Conservation (phyloP, 2,888 invertebrate species). For the Epistrophe grossulariae region DNA sequence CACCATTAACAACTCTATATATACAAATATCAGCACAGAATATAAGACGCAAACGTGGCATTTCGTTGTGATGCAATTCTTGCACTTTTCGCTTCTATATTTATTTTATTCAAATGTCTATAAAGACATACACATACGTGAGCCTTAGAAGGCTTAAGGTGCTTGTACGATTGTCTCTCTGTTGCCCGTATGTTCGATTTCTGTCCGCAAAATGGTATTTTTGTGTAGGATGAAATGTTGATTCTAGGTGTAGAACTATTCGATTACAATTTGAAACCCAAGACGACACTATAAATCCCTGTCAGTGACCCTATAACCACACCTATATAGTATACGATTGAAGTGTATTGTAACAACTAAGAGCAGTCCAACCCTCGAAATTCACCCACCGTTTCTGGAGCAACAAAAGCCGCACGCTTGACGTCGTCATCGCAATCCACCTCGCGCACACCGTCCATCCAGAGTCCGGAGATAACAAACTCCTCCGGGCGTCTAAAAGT, state of each 20-base stretch:
- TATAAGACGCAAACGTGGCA: neutral
- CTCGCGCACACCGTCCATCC: neutral
- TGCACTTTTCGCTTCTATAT: conserved; percentile 49
- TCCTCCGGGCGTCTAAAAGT: neutral
- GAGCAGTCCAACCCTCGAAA: conserved; percentile 4
- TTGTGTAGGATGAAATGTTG: conserved; percentile 61
- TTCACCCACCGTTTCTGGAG: conserved; percentile 54
- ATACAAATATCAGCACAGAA: neutral
- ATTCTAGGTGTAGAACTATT: conserved; percentile 49
- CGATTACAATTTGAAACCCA: conserved; percentile 15
- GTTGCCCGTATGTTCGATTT: conserved; percentile 31
- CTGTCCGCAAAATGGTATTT: conserved; percentile 46
- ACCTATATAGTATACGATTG: conserved; percentile 47
- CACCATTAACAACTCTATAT: conserved; percentile 51
- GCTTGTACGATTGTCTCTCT: conserved; percentile 4
- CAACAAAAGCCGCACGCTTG: conserved; percentile 9
- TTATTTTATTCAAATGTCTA: conserved; percentile 62
- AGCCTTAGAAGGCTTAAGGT: conserved; percentile 16
- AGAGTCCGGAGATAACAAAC: conserved; percentile 30
- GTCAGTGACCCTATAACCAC: conserved; percentile 44
- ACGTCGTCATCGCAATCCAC: neutral
- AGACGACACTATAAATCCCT: conserved; percentile 27
- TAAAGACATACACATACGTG: conserved; percentile 13
- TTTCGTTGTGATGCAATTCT: conserved; percentile 23
- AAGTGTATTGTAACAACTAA: conserved; percentile 1